A percentile compares a stretch with the other conserved stretches of the same genome.
These are phyloP conservation scores for Agraylea sexmaculata DNA, from an alignment of 1,140 invertebrate genomes.

Conservation along the genomic window DNA sequence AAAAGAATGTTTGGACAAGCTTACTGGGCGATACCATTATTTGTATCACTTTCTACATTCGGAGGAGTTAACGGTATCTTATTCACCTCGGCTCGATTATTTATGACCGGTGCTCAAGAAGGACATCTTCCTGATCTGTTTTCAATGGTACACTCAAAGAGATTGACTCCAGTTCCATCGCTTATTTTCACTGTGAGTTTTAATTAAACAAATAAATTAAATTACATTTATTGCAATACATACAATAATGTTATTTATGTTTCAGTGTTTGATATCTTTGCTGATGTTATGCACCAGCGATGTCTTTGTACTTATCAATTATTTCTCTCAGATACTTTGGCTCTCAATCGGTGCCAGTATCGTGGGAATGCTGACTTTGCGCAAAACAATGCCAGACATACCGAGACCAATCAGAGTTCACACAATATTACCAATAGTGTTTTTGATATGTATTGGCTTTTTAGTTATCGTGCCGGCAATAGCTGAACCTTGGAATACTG, in stretches of 20 bases:
- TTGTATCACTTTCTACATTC: slow-evolving; percentile 73
- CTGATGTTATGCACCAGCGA: slow-evolving; percentile 59
- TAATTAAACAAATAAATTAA: slow-evolving; percentile 3
- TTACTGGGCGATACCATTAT: slow-evolving; percentile 75
- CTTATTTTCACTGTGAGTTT: slow-evolving; percentile 60
- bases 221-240: background rate
- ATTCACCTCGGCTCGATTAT: slow-evolving; percentile 74
- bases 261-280: slow-evolving; percentile 58
- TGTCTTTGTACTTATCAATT: slow-evolving; percentile 63
- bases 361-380: slow-evolving; percentile 64
- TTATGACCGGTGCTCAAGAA: slow-evolving; percentile 67
- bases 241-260: slow-evolving; percentile 22
- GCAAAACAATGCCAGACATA: slow-evolving; percentile 58
- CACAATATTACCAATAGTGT: slow-evolving; percentile 69
- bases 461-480: slow-evolving; percentile 73
- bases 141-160: slow-evolving; percentile 61
- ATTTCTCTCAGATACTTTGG: slow-evolving; percentile 70
- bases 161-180: slow-evolving; percentile 70
- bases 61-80: slow-evolving; percentile 87
- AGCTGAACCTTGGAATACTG: slow-evolving; percentile 64
- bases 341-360: slow-evolving; percentile 65
- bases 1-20: slow-evolving; percentile 62
- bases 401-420: slow-evolving; percentile 71
- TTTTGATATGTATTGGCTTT: slow-evolving; percentile 73
- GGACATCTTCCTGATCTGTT: slow-evolving; percentile 72